A percentile compares a stretch with the other conserved stretches of the same genome.
Evolutionary conservation across 1,140 invertebrate genomes (phyloP).

Genomic region (Pseudomyrmex dendroicus): DNA sequence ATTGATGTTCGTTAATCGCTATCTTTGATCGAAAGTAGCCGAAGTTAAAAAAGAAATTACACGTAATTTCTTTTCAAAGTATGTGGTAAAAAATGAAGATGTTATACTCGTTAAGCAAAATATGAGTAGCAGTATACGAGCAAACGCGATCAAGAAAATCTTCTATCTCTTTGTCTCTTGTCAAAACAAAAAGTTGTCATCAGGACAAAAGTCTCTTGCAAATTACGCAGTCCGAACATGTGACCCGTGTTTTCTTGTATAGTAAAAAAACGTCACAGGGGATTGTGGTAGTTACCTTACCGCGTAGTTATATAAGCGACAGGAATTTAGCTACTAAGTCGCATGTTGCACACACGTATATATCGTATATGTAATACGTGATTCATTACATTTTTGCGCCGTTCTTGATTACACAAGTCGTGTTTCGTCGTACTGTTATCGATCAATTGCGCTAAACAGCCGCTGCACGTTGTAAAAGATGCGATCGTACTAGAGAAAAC

Average conservation of each 20-base stretch:
- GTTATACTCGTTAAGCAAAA: slow-evolving; percentile 45
- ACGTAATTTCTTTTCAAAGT: not conserved
- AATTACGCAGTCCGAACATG: slow-evolving; percentile 49
- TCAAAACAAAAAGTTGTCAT: not conserved
- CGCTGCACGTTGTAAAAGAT: not conserved
- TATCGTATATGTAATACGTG: not conserved
- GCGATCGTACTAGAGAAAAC: slow-evolving; percentile 10
- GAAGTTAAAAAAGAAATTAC: slow-evolving; percentile 6
- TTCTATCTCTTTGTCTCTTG: not conserved
- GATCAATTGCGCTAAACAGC: slow-evolving; percentile 49
- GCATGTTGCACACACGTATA: slow-evolving; percentile 9
- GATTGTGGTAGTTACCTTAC: slow-evolving; percentile 36
- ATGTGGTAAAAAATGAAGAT: slow-evolving; percentile 22
- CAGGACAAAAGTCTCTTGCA: slow-evolving; percentile 37
- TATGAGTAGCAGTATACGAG: slow-evolving; percentile 24
- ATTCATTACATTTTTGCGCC: slow-evolving; percentile 38
- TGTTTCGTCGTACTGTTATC: slow-evolving; percentile 43
- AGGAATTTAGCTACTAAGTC: slow-evolving; percentile 34
- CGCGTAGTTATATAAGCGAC: slow-evolving; percentile 22
- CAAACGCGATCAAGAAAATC: slow-evolving; percentile 4
- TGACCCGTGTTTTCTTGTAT: slow-evolving; percentile 32
- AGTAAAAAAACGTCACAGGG: slow-evolving; percentile 14
- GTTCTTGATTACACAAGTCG: slow-evolving; percentile 37
- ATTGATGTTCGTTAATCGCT: slow-evolving; percentile 27
- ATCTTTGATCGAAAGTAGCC: slow-evolving; percentile 25